Evolutionary conservation across 2,113 vertebrate species (phyloP).

Genomic region (Leptobrachium leishanense): DNA sequence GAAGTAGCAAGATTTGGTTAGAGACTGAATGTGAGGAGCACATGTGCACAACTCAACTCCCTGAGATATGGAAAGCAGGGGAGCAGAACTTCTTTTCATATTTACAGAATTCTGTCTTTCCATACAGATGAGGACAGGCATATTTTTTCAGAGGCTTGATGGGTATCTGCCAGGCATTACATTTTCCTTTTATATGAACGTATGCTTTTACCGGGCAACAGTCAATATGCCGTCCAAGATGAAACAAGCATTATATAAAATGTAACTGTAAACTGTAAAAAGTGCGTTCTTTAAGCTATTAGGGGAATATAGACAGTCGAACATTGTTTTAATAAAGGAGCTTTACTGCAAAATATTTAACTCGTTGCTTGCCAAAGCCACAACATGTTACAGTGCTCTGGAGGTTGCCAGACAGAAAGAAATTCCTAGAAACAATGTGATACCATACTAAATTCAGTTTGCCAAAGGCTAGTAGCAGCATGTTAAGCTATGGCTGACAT

Average conservation of each 20-base stretch:
- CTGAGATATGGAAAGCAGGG: too few relatives aligned
- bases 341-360: conserved; percentile 25
- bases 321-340: conserved; percentile 12
- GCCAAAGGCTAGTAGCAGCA: conserved; percentile 2
- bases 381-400: background rate
- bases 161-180: conserved; percentile 20
- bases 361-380: background rate
- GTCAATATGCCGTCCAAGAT: conserved; percentile 19
- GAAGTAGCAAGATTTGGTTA: too few relatives aligned
- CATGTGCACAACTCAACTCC: too few relatives aligned
- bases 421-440: background rate
- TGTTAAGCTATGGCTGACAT: conserved; percentile 14
- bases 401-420: background rate
- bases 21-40: too few relatives aligned
- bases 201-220: conserved; percentile 27
- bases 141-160: conserved; percentile 18
- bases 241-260: conserved; percentile 22
- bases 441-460: background rate
- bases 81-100: background rate
- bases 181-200: conserved; percentile 30
- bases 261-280: conserved; percentile 8
- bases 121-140: background rate
- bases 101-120: conserved; percentile 15
- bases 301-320: conserved; percentile 9
- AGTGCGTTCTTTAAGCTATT: background rate